Conservation (phyloP, 1,140 invertebrate species). For the Calliopsis andreniformis region DNA sequence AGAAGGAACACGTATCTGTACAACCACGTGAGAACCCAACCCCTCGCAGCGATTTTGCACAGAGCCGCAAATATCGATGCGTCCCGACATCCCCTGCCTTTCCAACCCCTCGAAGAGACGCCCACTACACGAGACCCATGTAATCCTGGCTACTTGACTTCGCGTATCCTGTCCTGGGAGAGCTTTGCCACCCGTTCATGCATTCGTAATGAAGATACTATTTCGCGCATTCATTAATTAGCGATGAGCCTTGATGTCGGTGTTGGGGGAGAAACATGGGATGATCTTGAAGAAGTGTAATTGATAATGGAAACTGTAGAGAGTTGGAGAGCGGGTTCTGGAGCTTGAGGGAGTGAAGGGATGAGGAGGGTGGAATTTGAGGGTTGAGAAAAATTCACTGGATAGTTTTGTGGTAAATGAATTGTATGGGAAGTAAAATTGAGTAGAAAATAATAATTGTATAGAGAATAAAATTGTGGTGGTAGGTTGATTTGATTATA, state of each 20-base stretch:
- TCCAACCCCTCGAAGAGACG: not conserved
- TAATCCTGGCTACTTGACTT: conserved; percentile 5
- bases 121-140: not conserved
- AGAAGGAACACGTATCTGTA: not conserved
- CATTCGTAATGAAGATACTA: not conserved
- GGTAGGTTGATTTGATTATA: too few relatives aligned
- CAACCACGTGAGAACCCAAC: conserved; percentile 24
- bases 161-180: not conserved
- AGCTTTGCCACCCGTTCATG: not conserved
- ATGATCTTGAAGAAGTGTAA: too few relatives aligned
- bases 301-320: too few relatives aligned
- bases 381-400: too few relatives aligned
- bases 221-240: conserved; percentile 2
- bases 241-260: not conserved
- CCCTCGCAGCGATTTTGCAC: conserved; percentile 36
- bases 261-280: too few relatives aligned
- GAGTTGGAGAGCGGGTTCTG: too few relatives aligned
- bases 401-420: too few relatives aligned
- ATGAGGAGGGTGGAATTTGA: too few relatives aligned
- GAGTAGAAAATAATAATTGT: too few relatives aligned
- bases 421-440: too few relatives aligned
- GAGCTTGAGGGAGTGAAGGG: too few relatives aligned
- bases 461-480: too few relatives aligned
- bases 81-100: not conserved
- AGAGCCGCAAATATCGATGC: conserved; percentile 4